Evolutionary conservation across 2,888 invertebrate species (phyloP).

Genomic region (Masnerella sp.): DNA sequence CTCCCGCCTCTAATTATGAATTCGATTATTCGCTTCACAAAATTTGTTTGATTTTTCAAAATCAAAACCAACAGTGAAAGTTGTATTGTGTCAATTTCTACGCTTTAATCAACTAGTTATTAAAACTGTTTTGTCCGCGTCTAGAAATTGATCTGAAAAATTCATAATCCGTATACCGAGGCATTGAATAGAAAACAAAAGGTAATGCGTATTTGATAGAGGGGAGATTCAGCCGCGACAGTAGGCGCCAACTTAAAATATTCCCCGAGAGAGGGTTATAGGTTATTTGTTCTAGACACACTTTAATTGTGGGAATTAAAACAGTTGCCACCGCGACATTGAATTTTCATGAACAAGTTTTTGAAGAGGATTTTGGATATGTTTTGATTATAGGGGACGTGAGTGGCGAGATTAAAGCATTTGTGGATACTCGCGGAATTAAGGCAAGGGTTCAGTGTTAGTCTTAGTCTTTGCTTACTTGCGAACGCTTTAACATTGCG

Average conservation of each 20-base stretch:
- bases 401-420: constrained; percentile 47
- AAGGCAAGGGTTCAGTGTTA: constrained; percentile 19
- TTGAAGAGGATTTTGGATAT: constrained; percentile 33
- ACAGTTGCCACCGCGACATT: constrained; percentile 28
- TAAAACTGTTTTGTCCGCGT: constrained; percentile 14
- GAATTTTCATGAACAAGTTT: constrained; percentile 46
- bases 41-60: no score
- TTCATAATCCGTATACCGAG: constrained; percentile 8
- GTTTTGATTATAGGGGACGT: constrained; percentile 37
- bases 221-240: neutral
- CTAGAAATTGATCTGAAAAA: constrained; percentile 14
- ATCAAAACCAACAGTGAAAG: no score
- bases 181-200: constrained; percentile 19
- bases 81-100: no score
- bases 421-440: constrained; percentile 21
- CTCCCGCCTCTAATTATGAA: no score
- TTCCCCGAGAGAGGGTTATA: constrained; percentile 3
- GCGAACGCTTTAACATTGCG: no score
- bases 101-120: no score
- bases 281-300: constrained; percentile 19
- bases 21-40: no score
- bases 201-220: constrained; percentile 9
- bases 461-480: no score
- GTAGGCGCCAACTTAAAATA: constrained; percentile 17
- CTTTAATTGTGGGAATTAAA: constrained; percentile 35